Conservation (phyloP, 2,113 vertebrate genomes). For the Toxotes jaculatrix region DNA sequence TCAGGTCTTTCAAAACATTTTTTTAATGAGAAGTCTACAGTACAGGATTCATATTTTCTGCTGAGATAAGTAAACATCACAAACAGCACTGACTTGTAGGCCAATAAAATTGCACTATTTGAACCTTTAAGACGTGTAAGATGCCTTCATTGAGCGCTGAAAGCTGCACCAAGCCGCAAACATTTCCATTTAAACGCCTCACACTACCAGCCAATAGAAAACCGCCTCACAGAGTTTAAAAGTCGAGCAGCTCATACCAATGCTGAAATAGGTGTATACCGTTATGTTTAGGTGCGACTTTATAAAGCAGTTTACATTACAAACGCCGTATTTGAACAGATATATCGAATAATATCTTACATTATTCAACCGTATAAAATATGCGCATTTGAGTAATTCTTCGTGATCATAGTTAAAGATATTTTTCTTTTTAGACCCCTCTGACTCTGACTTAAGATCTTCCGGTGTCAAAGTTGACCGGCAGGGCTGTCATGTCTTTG, state of each 20-base stretch:
- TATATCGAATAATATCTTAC: fast-evolving
- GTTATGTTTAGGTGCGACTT: not conserved
- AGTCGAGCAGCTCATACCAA: conserved; percentile 65
- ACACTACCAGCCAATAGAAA: conserved; percentile 62
- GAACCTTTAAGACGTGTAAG: no score
- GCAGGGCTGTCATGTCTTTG: conserved; percentile 79
- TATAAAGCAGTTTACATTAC: fast-evolving
- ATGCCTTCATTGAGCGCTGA: not conserved
- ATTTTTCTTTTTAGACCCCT: not conserved
- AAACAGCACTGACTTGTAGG: no score
- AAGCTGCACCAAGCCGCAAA: not conserved
- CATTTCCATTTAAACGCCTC: conserved; percentile 8
- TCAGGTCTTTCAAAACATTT: no score
- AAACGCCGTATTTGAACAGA: fast-evolving
- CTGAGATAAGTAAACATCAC: no score
- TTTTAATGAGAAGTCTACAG: no score
- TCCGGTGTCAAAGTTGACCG: conserved; percentile 78
- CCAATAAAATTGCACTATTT: no score
- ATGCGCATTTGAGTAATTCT: fast-evolving
- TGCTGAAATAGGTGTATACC: not conserved
- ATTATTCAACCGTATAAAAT: fast-evolving
- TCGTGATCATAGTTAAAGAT: fast-evolving
- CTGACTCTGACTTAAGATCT: not conserved
- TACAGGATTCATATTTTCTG: no score
- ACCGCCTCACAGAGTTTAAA: conserved; percentile 63